phyloP scores from a whole-genome alignment of 30 jellyfish, hydroid and myxozoan species.

The Nemopilema nomurai region DNA sequence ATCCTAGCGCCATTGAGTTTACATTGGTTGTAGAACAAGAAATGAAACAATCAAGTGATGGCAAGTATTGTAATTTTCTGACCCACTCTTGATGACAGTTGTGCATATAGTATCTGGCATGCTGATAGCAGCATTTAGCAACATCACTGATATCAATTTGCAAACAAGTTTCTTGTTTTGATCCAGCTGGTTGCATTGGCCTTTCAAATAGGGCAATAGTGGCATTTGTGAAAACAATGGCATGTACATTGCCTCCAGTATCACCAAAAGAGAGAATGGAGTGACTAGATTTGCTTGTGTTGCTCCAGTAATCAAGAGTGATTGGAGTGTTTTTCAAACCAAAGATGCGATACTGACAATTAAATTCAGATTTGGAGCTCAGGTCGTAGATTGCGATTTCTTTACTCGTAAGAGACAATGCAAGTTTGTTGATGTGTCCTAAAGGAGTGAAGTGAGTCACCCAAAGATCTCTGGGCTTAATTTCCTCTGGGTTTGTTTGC shows the following conservation, averaged over 20 bases:
- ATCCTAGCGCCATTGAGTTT: conserved; percentile 83
- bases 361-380: conserved; percentile 70
- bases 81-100: conserved; percentile 88
- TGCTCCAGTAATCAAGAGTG: conserved; percentile 79
- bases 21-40: conserved; percentile 82
- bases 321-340: conserved; percentile 77
- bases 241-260: conserved; percentile 84
- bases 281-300: conserved; percentile 65
- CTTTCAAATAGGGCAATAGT: conserved; percentile 76
- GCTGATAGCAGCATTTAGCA: conserved; percentile 48
- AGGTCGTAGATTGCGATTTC: conserved; percentile 84
- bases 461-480: conserved; percentile 87
- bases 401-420: conserved; percentile 81
- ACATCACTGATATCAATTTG: conserved; percentile 55
- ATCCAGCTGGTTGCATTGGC: conserved; percentile 84
- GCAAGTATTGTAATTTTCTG: conserved; percentile 64
- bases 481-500: conserved; percentile 81
- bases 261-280: conserved; percentile 80
- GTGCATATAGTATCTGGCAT: conserved; percentile 60
- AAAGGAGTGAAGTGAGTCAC: conserved; percentile 84
- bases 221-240: conserved; percentile 66
- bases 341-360: conserved; percentile 78
- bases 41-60: conserved; percentile 80
- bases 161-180: conserved; percentile 58
- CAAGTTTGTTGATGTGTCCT: conserved; percentile 74